Evolutionary conservation across 1,140 invertebrate species (phyloP), one percentile per base, ranked within the genome.

Genomic region (Lordiphosa mommai): DNA sequence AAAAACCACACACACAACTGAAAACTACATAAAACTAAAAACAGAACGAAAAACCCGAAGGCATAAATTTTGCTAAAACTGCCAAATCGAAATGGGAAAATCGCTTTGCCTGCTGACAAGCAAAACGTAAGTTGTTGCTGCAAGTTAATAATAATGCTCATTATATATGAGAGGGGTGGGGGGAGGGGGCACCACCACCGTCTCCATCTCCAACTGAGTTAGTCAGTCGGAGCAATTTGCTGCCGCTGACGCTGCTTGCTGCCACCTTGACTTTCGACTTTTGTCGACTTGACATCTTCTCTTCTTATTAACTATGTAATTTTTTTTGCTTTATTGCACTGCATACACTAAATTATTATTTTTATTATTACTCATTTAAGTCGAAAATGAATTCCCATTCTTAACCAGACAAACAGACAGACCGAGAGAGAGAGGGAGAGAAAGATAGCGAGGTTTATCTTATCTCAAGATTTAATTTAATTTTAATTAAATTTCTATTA

Each of bases 231-330:
- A 33, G 44, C 20, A 47, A 34, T 50, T 65, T 30, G 33, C 51
- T 47, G 47, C 36, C 17, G 43, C 40, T 27, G 38, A n/a, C 20
- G 32, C 32, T 47, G 17, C 52, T 55, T 52, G 32, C 51, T 46
- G 50, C 65, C 61, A 68, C 72, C 77, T 82, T 82, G 77, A 82
- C 77, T 84, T 84, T 84, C 72, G 77, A 82, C 77, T 84, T 82
- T 80, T 82, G 77, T 68, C 71, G 53, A 64, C 72, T 80, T 80
- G 76, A 80, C 76, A 80, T 82, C 72, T 84, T 63, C 56, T 68
- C 72, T 51, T 69, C 67, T 71, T 67, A 66, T 43, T 68, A 68
- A 68, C 64, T 68, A 68, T 68, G 64, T 69, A 61, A 52, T 69
- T 69, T 79, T 51, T 55, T 67, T 64, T 48, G 50, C 56, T 64